Evolutionary conservation across 2,888 invertebrate genomes (phyloP), one percentile per base, ranked within the genome.

Genomic region (Drosophila ezoana): DNA sequence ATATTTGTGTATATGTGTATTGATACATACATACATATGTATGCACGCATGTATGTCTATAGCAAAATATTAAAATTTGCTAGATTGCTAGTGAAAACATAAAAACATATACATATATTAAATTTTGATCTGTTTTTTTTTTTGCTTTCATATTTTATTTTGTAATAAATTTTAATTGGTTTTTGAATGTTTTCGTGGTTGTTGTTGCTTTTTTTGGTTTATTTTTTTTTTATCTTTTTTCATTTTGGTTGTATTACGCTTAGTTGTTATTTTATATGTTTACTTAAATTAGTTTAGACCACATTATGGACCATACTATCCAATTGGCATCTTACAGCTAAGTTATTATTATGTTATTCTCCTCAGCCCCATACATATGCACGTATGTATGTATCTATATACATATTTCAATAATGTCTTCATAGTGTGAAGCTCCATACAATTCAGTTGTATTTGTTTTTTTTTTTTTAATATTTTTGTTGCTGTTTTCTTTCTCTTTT

Each of bases 261-360:
- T 77, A 72, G 33, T 60, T 60, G 41, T 59, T 54, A 53, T 60
- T 68, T 77, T 49, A 41, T 65, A 63, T 53, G 60, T 66, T 76
- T 64, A 68, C 76, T 76, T 76, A 76, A 79, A 68, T 76, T 82
- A 74, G 33, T 73, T 76, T 76, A 77, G 77, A 77, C 72, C 72
- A 72, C 66, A 57, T 72, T 32, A 74, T 73, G 75, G 62, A 73
- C 82, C 74, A 81, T 76, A 58, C 63, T 79, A 77, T 79, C 79
- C 79, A 81, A 81, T 79, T 81, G 81, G 81, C 79, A 54, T 47
- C 76, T 76, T 79, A 76, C 35, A 64, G 43, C 59, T 79, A 76
- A 40, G 6, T 62, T 49, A 57, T 61, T 60, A 60, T 63, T 80
- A 68, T 68, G 43, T 54, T 43, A 62, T 59, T 68, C 59, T 68